phyloP scores from a whole-genome alignment of 2,797 vertebrate genomes.

The Peromyscus aztecus region DNA sequence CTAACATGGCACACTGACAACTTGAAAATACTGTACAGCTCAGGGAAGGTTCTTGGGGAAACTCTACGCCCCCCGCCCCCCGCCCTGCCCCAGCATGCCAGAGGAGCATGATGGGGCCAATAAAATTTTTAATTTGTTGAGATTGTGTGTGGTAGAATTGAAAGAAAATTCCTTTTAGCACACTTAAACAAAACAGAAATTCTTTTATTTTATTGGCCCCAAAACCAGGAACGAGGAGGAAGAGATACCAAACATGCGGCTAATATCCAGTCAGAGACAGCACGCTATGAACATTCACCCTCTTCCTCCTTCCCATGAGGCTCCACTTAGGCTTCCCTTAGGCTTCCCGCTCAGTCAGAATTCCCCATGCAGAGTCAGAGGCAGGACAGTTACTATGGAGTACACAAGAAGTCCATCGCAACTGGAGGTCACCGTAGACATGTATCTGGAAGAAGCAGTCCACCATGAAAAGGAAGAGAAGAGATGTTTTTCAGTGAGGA shows the following conservation, averaged over 20 bases:
- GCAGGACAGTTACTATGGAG: background rate
- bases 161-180: constrained; percentile 8
- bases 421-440: background rate
- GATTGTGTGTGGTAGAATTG: background rate
- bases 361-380: background rate
- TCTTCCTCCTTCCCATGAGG: background rate
- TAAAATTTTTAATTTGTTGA: background rate
- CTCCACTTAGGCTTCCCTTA: too few relatives aligned
- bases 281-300: background rate
- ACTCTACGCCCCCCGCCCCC: background rate
- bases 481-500: background rate
- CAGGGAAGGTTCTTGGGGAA: background rate
- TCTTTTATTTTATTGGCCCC: constrained; percentile 23
- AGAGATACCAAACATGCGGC: background rate
- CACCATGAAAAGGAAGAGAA: background rate
- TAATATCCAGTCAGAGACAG: background rate
- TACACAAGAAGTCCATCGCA: background rate
- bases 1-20: background rate
- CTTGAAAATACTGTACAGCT: background rate
- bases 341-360: too few relatives aligned
- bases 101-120: background rate
- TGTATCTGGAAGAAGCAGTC: background rate
- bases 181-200: background rate
- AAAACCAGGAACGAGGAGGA: background rate
- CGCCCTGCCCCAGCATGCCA: background rate